Percentiles rank a stretch among this genome's conserved stretches.
Conservation (phyloP, 2,797 vertebrate genomes). For the Lindbergichthys nudifrons region DNA sequence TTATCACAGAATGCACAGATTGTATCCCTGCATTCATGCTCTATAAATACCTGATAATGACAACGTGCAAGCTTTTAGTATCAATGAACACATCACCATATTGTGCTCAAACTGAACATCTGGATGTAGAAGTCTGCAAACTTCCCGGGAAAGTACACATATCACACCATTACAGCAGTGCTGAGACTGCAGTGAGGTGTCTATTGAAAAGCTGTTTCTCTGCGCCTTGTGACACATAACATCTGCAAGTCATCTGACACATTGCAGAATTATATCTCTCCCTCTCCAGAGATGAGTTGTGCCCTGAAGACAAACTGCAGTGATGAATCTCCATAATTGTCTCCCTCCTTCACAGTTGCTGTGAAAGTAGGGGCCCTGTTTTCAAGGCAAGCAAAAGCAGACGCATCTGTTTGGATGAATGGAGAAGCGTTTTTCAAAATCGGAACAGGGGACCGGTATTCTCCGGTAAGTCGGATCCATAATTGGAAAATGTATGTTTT, state of each 20-base stretch:
- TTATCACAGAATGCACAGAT: constrained; percentile 22
- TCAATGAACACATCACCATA: constrained; percentile 26
- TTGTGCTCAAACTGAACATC: constrained; percentile 48
- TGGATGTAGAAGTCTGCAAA: constrained; percentile 31
- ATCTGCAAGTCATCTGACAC: constrained; percentile 75
- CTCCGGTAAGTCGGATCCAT: constrained; percentile 8
- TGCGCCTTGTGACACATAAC: constrained; percentile 59
- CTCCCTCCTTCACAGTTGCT: constrained; percentile 54
- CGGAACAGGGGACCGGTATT: constrained; percentile 1
- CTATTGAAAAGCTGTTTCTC: constrained; percentile 67
- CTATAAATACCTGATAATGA: constrained; percentile 19
- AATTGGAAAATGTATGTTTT: background rate
- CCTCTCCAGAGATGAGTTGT: constrained; percentile 67
- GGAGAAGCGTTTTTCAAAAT: constrained; percentile 41
- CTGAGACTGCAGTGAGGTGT: constrained; percentile 60
- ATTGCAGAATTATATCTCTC: constrained; percentile 63
- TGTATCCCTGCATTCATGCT: background rate
- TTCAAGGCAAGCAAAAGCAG: constrained; percentile 43
- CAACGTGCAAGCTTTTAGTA: constrained; percentile 5
- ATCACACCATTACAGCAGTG: constrained; percentile 45
- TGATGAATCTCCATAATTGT: constrained; percentile 79
- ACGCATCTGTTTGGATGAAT: constrained; percentile 59
- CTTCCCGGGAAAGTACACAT: constrained; percentile 37
- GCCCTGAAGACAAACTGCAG: constrained; percentile 74
- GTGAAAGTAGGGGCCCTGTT: constrained; percentile 39